These are phyloP conservation scores for Decapterus maruadsi DNA, from an alignment of 2,797 vertebrate species.

Conservation along the genomic window DNA sequence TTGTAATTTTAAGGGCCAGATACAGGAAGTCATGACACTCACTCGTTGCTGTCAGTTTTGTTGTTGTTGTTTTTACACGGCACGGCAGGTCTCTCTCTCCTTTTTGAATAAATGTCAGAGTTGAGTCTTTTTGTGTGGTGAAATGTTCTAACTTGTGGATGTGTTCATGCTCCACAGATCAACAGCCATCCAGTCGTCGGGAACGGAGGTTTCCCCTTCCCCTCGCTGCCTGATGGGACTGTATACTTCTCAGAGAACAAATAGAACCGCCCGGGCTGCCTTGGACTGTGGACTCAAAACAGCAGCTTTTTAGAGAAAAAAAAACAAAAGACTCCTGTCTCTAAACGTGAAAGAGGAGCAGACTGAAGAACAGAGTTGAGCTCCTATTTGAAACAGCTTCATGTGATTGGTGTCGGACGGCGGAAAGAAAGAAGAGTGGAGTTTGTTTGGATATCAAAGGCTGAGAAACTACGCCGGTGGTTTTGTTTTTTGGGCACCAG, in stretches of 20 bases:
- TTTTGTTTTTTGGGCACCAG: too few species aligned
- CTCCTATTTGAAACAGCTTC: background rate
- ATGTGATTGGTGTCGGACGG: background rate
- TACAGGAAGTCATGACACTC: too few species aligned
- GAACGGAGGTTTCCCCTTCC: constrained; percentile 61
- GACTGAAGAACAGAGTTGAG: constrained; percentile 53
- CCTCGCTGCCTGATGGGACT: constrained; percentile 64
- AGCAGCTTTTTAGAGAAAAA: constrained; percentile 8
- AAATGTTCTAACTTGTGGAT: background rate
- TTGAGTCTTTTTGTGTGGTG: background rate
- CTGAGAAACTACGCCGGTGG: too few species aligned
- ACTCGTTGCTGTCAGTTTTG: too few species aligned
- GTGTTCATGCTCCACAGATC: constrained; percentile 65
- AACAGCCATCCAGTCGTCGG: constrained; percentile 61
- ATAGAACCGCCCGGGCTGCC: constrained; percentile 47
- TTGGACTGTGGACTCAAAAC: constrained; percentile 21
- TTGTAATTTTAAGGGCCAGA: too few species aligned
- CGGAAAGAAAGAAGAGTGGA: too few species aligned
- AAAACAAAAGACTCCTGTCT: constrained; percentile 47
- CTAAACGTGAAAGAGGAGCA: constrained; percentile 28
- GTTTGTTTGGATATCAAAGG: too few species aligned
- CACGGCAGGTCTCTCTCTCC: too few species aligned
- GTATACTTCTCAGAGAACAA: constrained; percentile 77
- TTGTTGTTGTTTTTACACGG: too few species aligned
- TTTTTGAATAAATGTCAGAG: background rate